These are phyloP conservation scores for Lochmaea crataegi DNA, from an alignment of 2,888 invertebrate genomes.

Conservation along the genomic window DNA sequence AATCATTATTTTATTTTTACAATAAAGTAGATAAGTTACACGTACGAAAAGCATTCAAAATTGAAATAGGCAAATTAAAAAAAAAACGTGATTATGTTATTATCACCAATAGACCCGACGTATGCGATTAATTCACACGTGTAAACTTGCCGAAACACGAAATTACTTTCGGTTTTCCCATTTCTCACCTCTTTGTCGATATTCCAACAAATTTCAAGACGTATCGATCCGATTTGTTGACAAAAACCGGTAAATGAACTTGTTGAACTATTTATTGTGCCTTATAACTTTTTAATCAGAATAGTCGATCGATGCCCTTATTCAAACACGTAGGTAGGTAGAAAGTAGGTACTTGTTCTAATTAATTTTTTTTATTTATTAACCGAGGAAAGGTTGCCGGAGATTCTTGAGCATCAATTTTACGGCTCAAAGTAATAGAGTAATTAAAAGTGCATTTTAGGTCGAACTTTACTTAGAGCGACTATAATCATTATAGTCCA, in stretches of 20 bases:
- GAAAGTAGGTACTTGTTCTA: conserved; percentile 2
- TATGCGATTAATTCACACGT: not conserved
- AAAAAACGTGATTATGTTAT: no score
- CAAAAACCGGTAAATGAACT: conserved; percentile 18
- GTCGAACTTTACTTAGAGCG: not conserved
- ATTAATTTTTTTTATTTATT: conserved; percentile 5
- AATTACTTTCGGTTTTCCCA: conserved; percentile 2
- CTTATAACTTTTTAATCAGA: conserved; percentile 10
- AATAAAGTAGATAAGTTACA: not conserved
- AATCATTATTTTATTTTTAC: not conserved
- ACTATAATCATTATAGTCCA: no score
- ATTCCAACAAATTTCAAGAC: conserved; percentile 8
- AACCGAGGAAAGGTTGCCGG: not conserved
- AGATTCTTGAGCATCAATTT: not conserved
- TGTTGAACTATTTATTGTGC: conserved; percentile 2
- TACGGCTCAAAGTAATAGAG: not conserved
- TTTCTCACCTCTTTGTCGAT: not conserved
- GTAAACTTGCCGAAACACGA: not conserved
- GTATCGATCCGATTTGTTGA: conserved; percentile 11
- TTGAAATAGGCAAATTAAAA: not conserved
- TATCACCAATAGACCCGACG: no score
- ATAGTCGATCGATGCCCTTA: conserved; percentile 14
- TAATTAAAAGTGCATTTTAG: not conserved
- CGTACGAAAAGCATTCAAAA: no score
- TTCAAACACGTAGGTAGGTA: conserved; percentile 9